phyloP scores from a whole-genome alignment of 2,888 invertebrate genomes.

The Clitarchus hookeri region DNA sequence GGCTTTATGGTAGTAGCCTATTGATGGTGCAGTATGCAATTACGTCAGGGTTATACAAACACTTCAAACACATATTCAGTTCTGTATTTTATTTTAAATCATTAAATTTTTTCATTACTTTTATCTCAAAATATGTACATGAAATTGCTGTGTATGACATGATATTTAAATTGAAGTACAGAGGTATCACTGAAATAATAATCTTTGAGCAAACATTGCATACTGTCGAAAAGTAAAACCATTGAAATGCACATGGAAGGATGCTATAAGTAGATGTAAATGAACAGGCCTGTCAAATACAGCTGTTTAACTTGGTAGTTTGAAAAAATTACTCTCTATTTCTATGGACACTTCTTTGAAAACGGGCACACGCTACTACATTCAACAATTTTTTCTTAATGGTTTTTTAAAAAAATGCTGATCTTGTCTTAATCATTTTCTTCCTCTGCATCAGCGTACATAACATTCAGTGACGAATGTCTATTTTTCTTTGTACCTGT shows the following conservation, averaged over 20 bases:
- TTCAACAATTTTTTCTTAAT: background rate
- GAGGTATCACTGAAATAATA: background rate
- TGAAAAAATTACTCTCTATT: background rate
- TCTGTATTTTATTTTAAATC: constrained; percentile 14
- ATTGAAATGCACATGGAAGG: background rate
- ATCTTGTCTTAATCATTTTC: background rate
- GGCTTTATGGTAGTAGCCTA: no score
- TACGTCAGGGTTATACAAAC: no score
- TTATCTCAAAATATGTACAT: background rate
- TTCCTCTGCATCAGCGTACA: background rate
- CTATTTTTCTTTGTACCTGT: background rate
- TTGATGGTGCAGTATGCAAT: no score
- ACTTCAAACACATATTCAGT: background rate
- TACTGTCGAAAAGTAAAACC: background rate
- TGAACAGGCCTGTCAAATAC: background rate
- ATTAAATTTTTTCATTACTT: background rate
- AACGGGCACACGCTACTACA: background rate
- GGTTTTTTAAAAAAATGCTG: background rate
- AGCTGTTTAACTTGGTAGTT: background rate
- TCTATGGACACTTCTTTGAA: background rate
- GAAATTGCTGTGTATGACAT: constrained; percentile 7
- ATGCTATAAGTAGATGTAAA: background rate
- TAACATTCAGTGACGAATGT: background rate
- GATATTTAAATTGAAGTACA: constrained; percentile 7
- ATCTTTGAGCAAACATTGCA: background rate